Base-by-base conservation (phyloP, 2,797 vertebrate species). In the Aeoliscus strigatus region DNA sequence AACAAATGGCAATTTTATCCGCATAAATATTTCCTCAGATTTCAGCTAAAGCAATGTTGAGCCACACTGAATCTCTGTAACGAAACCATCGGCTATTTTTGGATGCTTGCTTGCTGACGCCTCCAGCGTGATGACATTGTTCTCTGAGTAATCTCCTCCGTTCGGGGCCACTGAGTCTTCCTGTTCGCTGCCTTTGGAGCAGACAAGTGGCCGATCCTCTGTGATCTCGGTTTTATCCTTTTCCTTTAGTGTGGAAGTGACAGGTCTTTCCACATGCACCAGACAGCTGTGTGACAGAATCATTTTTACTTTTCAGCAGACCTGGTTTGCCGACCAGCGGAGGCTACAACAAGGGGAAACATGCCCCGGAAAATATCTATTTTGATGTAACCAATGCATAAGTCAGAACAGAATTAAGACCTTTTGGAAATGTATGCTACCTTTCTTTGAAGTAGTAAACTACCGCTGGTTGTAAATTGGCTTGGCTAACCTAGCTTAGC, bases 61-160 rank as follows among this genome's bases (percentile, higher is more conserved):
- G 37, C 59, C 50, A 28, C 50, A 39, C 51, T 71, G 70, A 80
- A 55, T 73, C 60, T 66, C 50, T 45, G 41, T 6, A 32, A 43
- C 23, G 10, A 51, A 42, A 47, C 45, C 51, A 14, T 24, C 31
- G 30, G 59, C 51, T 77, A 79, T 80, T 76, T 79, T 70, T 47
- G 53, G 72, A 51, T 27, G 13, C 14, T 1, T 1, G 59, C 44
- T 70, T 8, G 33, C 57, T 8, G 56, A 32, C 50, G 67, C 66
- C 50, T 55, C 56, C 61, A 31, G 32, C 43, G 9, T 35, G 51
- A 73, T 77, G 74, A 52, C 50, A 73, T 70, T 65, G 70, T 74
- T 73, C 65, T 70, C 55, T 31, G 34, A 62, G 72, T 72, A 78
- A 77, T 73, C 71, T 58, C 45, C 64, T 56, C 53, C 13, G 47